These are phyloP conservation scores for Pseudoips prasinana DNA, from an alignment of 2,888 invertebrate species.

Conservation along the genomic window DNA sequence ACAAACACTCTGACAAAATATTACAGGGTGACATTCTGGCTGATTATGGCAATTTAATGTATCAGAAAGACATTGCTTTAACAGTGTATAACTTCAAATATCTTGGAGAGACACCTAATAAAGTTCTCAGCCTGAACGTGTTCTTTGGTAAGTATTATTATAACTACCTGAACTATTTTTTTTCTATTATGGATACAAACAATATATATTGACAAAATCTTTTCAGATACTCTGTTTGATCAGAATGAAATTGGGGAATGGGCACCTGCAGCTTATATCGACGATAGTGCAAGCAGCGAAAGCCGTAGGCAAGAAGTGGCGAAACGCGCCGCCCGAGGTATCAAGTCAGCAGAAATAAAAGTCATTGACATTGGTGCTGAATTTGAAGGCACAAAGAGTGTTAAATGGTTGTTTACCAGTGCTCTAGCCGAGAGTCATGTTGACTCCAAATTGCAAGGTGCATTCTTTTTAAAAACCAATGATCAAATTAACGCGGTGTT, in stretches of 20 bases:
- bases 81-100: conserved; percentile 74
- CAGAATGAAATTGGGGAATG: conserved; percentile 47
- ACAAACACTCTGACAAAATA: conserved; percentile 52
- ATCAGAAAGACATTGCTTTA: conserved; percentile 66
- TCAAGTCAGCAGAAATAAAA: conserved; percentile 71
- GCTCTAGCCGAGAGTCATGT: conserved; percentile 79
- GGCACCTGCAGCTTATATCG: conserved; percentile 37
- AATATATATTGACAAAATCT: no score
- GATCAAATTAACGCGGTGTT: conserved; percentile 73
- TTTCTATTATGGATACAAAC: no score
- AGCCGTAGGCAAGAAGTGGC: conserved; percentile 76
- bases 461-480: conserved; percentile 65
- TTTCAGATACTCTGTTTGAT: conserved; percentile 53
- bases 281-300: conserved; percentile 65
- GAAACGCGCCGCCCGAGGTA: conserved; percentile 77
- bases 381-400: conserved; percentile 75
- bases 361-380: conserved; percentile 78
- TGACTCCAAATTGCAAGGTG: conserved; percentile 76
- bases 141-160: conserved; percentile 51
- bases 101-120: conserved; percentile 62
- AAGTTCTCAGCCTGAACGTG: conserved; percentile 58
- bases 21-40: conserved; percentile 34
- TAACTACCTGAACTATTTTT: no score
- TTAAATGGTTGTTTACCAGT: conserved; percentile 74
- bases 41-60: conserved; percentile 41